Evolutionary conservation across 1,140 invertebrate species (phyloP).

Genomic region (Drosophila nannoptera): DNA sequence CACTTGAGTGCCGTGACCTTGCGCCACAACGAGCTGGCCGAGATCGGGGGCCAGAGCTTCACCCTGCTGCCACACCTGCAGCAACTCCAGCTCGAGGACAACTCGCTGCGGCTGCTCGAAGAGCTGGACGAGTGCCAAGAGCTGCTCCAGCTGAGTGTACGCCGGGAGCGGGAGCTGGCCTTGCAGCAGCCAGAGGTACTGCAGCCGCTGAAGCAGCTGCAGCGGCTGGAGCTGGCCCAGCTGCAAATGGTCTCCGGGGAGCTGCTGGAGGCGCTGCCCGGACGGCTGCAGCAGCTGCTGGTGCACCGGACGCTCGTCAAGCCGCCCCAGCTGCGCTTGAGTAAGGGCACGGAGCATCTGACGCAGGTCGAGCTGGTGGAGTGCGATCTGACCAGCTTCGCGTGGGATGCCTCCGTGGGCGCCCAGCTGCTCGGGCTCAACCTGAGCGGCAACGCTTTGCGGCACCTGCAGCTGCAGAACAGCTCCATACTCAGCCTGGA

Average conservation of each 20-base stretch:
- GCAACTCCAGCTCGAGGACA: constrained; percentile 32
- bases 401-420: constrained; percentile 8
- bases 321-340: constrained; percentile 3
- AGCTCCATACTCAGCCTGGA: constrained; percentile 42
- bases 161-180: constrained; percentile 33
- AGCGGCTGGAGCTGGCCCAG: constrained; percentile 24
- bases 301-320: constrained; percentile 34
- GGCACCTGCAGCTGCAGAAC: constrained; percentile 24
- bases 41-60: constrained; percentile 41
- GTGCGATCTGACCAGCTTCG: constrained; percentile 46
- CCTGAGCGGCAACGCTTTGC: constrained; percentile 57
- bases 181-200: constrained; percentile 14
- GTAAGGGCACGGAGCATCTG: constrained; percentile 34
- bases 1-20: constrained; percentile 25
- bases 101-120: constrained; percentile 46
- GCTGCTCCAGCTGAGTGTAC: constrained; percentile 27
- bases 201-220: constrained; percentile 8
- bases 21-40: constrained; percentile 48
- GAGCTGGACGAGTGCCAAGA: background rate
- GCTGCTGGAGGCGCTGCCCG: constrained; percentile 17
- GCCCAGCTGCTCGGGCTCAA: constrained; percentile 34
- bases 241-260: constrained; percentile 21
- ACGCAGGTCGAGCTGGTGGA: constrained; percentile 43
- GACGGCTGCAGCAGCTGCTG: constrained; percentile 16
- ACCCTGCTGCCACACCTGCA: constrained; percentile 46